phyloP scores from a whole-genome alignment of 2,888 invertebrate species.

The Spicauda simplicius region DNA sequence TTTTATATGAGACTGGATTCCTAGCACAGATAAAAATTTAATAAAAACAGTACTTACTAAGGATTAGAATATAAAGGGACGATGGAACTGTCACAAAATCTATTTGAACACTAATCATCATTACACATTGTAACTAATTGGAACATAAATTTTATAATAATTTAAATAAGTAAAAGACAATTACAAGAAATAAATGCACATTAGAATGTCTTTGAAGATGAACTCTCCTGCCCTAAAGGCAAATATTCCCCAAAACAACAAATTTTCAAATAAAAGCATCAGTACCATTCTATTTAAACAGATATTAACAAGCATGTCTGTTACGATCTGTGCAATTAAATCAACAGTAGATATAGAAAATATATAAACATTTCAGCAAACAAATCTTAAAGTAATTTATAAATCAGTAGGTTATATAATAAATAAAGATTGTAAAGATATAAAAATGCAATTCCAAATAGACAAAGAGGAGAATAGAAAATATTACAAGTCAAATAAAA shows the following conservation, averaged over 20 bases:
- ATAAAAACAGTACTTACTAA: conserved; percentile 78
- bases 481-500: not conserved
- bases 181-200: conserved; percentile 34
- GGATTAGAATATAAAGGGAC: conserved; percentile 72
- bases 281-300: conserved; percentile 52
- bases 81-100: conserved; percentile 74
- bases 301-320: conserved; percentile 58
- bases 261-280: conserved; percentile 43
- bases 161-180: not conserved
- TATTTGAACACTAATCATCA: conserved; percentile 53
- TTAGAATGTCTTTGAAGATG: conserved; percentile 17
- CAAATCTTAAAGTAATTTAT: conserved; percentile 7
- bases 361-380: conserved; percentile 25
- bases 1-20: conserved; percentile 69
- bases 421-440: conserved; percentile 19
- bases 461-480: conserved; percentile 21
- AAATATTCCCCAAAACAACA: not conserved
- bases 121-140: conserved; percentile 36
- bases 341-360: conserved; percentile 26
- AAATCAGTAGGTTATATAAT: conserved; percentile 6
- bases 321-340: conserved; percentile 48
- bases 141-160: conserved; percentile 10
- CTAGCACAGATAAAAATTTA: conserved; percentile 73
- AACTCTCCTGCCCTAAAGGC: not conserved
- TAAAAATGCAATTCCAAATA: conserved; percentile 27